phyloP scores from a whole-genome alignment of 1,140 invertebrate species.

The Whitmania pigra region DNA sequence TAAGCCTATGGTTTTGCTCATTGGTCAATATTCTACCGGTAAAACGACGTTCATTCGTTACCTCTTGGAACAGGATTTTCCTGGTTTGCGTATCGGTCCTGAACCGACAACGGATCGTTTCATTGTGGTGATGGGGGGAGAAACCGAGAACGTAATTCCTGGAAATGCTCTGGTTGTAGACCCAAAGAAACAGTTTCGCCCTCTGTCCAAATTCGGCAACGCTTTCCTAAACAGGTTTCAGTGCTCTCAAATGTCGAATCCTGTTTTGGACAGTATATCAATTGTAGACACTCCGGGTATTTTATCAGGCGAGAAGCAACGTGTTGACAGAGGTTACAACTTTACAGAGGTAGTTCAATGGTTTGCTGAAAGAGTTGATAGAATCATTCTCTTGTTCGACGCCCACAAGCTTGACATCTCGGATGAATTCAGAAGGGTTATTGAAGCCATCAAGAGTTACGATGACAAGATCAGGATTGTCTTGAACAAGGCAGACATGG shows the following conservation, averaged over 20 bases:
- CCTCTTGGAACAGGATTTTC: constrained; percentile 42
- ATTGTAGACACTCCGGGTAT: constrained; percentile 91
- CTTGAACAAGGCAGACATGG: constrained; percentile 95
- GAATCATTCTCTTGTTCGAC: constrained; percentile 94
- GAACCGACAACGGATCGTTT: constrained; percentile 85
- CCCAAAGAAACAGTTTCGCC: constrained; percentile 85
- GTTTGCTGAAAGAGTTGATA: constrained; percentile 94
- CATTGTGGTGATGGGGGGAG: constrained; percentile 84
- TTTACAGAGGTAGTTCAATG: constrained; percentile 94
- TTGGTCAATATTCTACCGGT: constrained; percentile 96
- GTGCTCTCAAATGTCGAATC: constrained; percentile 49
- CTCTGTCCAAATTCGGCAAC: constrained; percentile 91
- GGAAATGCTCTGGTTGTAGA: constrained; percentile 96
- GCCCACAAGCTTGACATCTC: constrained; percentile 99
- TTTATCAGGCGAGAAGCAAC: constrained; percentile 75
- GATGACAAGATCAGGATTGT: constrained; percentile 98
- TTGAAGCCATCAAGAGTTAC: constrained; percentile 75
- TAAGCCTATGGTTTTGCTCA: constrained; percentile 92
- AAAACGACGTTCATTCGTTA: constrained; percentile 93
- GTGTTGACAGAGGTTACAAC: constrained; percentile 91
- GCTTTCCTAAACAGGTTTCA: constrained; percentile 93
- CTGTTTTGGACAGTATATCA: constrained; percentile 78
- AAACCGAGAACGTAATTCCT: constrained; percentile 69
- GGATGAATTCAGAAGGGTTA: constrained; percentile 83
- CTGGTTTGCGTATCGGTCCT: constrained; percentile 44